Evolutionary conservation across 1,140 invertebrate genomes (phyloP).

Genomic region (Onthophagus taurus): DNA sequence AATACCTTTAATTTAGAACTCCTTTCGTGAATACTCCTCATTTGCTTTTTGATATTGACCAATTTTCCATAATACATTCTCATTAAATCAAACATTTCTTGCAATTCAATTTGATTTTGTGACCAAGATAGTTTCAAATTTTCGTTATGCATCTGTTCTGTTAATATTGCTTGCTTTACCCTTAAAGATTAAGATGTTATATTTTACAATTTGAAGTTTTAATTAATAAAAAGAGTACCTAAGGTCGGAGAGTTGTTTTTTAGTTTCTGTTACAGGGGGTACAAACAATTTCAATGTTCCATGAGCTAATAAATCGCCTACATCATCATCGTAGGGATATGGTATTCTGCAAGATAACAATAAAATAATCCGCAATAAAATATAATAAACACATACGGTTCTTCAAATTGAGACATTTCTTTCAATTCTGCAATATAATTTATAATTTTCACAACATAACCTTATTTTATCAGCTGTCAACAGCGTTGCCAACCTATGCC

Average conservation of each 20-base stretch:
- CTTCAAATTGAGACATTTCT: no score
- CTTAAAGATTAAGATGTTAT: slow-evolving; percentile 11
- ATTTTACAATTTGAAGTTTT: neutral
- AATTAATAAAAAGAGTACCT: neutral
- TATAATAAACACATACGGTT: no score
- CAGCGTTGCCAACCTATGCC: no score
- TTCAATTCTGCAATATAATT: no score
- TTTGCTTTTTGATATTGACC: slow-evolving; percentile 21
- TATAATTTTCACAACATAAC: no score
- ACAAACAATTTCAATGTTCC: neutral
- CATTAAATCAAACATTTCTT: slow-evolving; percentile 20
- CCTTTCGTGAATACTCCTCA: slow-evolving; percentile 22
- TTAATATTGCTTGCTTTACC: slow-evolving; percentile 19
- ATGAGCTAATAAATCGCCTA: neutral
- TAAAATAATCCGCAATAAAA: no score
- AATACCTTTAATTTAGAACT: slow-evolving; percentile 21
- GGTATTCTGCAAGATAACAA: no score
- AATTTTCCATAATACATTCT: slow-evolving; percentile 20
- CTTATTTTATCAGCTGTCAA: no score
- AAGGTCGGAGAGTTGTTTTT: neutral
- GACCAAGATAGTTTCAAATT: slow-evolving; percentile 24
- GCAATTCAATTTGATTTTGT: slow-evolving; percentile 20
- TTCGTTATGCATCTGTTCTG: slow-evolving; percentile 23
- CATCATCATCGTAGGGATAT: no score
- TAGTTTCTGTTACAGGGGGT: neutral